Evolutionary conservation across 2,888 invertebrate species (phyloP).

Genomic region (Macrostomum cliftonense): DNA sequence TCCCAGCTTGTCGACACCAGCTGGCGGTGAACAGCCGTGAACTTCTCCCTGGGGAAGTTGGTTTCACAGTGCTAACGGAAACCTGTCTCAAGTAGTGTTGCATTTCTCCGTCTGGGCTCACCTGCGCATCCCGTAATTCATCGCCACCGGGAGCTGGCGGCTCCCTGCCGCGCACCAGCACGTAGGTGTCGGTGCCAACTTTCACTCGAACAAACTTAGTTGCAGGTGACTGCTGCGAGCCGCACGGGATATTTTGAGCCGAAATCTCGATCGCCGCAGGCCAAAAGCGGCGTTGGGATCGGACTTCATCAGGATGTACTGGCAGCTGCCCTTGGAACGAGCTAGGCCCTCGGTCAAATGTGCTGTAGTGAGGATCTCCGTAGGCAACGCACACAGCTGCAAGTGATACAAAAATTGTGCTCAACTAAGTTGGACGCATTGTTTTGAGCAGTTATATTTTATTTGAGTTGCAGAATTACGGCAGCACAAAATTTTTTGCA

Average conservation of each 20-base stretch:
- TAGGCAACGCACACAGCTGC: conserved; percentile 61
- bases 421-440: too few species aligned
- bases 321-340: conserved; percentile 76
- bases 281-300: conserved; percentile 4
- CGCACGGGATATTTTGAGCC: conserved; percentile 65
- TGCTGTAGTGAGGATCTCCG: conserved; percentile 74
- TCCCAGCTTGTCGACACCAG: conserved; percentile 42
- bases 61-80: too few species aligned
- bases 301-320: conserved; percentile 52
- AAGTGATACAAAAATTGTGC: background rate
- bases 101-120: too few species aligned
- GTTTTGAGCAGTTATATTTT: too few species aligned
- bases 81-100: too few species aligned
- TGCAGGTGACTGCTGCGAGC: conserved; percentile 57
- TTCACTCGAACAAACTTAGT: conserved; percentile 49
- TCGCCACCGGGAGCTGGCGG: conserved; percentile 2
- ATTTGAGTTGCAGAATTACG: too few species aligned
- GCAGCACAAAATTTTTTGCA: too few species aligned
- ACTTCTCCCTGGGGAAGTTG: background rate
- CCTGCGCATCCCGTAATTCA: conserved; percentile 2
- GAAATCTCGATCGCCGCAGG: conserved; percentile 45
- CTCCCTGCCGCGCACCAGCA: conserved; percentile 6
- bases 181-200: conserved; percentile 5
- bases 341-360: conserved; percentile 61
- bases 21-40: conserved; percentile 9